A percentile compares a stretch with the other conserved stretches of the same genome.
Conservation (phyloP, 2,113 vertebrate genomes). For the Poecile atricapillus region DNA sequence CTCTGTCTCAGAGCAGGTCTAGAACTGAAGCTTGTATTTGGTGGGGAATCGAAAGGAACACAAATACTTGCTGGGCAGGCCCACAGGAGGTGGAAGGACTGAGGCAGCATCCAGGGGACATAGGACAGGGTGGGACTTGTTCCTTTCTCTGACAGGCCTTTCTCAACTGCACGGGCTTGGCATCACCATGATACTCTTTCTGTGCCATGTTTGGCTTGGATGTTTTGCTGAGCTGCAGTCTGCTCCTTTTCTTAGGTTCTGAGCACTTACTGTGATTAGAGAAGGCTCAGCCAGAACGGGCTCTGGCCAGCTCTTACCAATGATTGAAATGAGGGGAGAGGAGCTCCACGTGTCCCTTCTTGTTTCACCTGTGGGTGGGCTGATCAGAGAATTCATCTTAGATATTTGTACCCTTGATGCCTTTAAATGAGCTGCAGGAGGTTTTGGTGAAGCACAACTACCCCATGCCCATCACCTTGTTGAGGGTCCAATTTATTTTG, state of each 20-base stretch:
- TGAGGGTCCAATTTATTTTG: neutral
- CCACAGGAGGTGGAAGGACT: neutral
- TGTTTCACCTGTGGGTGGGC: neutral
- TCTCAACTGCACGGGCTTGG: neutral
- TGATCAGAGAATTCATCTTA: neutral
- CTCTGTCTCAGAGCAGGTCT: neutral
- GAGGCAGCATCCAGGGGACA: neutral
- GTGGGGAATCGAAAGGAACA: neutral
- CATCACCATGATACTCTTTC: neutral
- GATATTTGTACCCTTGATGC: neutral
- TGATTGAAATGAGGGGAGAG: neutral
- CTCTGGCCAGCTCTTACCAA: neutral
- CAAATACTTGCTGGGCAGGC: neutral
- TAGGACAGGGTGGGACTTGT: neutral
- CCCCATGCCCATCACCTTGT: neutral
- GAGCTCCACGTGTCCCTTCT: neutral
- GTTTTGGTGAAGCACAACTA: neutral
- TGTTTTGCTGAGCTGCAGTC: conserved; percentile 5
- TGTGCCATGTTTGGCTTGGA: neutral
- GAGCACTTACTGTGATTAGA: conserved; percentile 21
- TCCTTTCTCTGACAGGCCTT: neutral
- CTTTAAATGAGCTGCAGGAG: neutral
- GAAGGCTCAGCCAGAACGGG: neutral
- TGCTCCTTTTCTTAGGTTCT: neutral
- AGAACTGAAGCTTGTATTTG: neutral